Evolutionary conservation across 1,140 invertebrate species (phyloP).

Genomic region (Drosophila tristis): DNA sequence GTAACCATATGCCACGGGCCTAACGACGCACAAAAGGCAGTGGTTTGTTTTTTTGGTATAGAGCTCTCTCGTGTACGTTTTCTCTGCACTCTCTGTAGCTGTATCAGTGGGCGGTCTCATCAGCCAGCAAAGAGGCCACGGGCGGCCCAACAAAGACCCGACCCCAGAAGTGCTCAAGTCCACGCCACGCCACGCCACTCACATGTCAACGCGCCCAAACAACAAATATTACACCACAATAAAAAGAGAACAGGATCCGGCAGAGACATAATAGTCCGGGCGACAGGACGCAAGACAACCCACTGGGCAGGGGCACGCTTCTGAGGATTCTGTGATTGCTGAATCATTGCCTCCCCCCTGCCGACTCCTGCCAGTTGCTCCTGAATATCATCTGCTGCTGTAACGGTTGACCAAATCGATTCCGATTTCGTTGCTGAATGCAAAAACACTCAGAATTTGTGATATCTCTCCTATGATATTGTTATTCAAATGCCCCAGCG

Average conservation of each 20-base stretch:
- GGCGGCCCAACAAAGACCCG: constrained; percentile 39
- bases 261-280: constrained; percentile 55
- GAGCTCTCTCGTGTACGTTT: constrained; percentile 6
- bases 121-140: constrained; percentile 64
- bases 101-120: constrained; percentile 73
- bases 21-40: constrained; percentile 46
- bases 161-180: no score
- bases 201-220: constrained; percentile 75
- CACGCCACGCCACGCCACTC: constrained; percentile 28
- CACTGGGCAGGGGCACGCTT: constrained; percentile 53
- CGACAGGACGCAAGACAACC: constrained; percentile 44
- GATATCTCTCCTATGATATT: constrained; percentile 48
- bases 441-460: constrained; percentile 44
- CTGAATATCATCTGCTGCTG: constrained; percentile 26
- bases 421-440: constrained; percentile 35
- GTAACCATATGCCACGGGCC: constrained; percentile 67
- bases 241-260: constrained; percentile 56
- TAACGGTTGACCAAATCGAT: constrained; percentile 80
- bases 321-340: constrained; percentile 14
- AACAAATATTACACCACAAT: constrained; percentile 75
- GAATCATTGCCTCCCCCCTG: constrained; percentile 52
- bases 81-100: neutral
- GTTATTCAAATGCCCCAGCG: constrained; percentile 68
- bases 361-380: neutral
- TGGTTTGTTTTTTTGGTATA: constrained; percentile 32